Conservation (phyloP, 2,113 vertebrate species). For the mouse (Mus musculus) region DNA sequence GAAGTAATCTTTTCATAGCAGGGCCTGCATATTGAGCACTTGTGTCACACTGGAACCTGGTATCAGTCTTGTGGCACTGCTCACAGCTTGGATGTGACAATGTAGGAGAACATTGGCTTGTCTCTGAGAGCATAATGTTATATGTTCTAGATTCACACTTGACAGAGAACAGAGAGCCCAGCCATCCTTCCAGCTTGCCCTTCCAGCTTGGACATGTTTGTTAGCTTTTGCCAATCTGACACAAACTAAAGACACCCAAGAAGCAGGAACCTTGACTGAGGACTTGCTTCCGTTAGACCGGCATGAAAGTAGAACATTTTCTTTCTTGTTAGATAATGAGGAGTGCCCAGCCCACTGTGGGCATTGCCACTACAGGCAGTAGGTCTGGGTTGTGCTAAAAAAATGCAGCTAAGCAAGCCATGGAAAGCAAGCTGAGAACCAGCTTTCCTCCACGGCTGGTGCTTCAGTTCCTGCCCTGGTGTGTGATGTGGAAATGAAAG, state of each 20-base stretch:
- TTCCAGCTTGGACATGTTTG: not conserved
- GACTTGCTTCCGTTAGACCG: not conserved
- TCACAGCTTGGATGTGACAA: not conserved
- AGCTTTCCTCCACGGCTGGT: not conserved
- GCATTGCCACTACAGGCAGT: not conserved
- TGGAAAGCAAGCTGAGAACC: not conserved
- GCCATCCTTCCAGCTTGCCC: not conserved
- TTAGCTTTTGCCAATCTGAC: not conserved
- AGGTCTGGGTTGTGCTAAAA: not conserved
- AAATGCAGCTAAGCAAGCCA: not conserved
- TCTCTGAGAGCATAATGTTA: constrained; percentile 1
- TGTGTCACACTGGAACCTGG: not conserved
- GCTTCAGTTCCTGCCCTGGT: not conserved
- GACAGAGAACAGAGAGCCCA: not conserved
- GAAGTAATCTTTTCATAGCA: constrained; percentile 35
- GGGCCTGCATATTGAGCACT: constrained; percentile 25
- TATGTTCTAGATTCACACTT: not conserved
- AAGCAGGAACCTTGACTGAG: not conserved
- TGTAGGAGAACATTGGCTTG: constrained; percentile 5
- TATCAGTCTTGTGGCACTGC: not conserved
- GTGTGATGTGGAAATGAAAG: not conserved
- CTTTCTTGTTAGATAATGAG: not conserved
- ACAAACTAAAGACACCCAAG: not conserved
- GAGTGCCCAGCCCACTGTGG: not conserved
- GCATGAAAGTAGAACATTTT: not conserved